Evolutionary conservation across 1,140 invertebrate genomes (phyloP).

Genomic region (Drosophila nannoptera): DNA sequence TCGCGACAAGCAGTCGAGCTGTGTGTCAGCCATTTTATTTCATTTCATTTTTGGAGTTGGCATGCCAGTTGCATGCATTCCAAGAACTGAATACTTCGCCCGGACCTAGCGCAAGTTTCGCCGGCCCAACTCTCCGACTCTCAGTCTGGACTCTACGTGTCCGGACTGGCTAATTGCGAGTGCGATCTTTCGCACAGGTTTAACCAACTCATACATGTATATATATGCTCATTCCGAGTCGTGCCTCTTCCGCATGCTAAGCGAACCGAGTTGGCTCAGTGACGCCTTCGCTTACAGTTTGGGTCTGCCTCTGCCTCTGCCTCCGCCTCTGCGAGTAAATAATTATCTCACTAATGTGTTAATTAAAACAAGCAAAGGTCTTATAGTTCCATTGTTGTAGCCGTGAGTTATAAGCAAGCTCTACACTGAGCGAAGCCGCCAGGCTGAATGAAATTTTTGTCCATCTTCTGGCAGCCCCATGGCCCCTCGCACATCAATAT

Average conservation of each 20-base stretch:
- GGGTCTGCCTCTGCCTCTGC: neutral
- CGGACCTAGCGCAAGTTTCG: slow-evolving; percentile 8
- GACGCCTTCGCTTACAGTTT: neutral
- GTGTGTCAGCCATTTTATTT: too few relatives aligned
- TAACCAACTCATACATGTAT: neutral
- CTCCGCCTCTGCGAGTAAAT: slow-evolving; percentile 18
- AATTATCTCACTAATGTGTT: slow-evolving; percentile 34
- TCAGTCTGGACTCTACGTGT: slow-evolving; percentile 23
- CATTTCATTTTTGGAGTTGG: neutral
- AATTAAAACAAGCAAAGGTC: slow-evolving; percentile 30
- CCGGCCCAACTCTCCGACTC: slow-evolving; percentile 3
- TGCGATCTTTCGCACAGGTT: slow-evolving; percentile 38
- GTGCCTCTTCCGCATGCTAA: slow-evolving; percentile 39
- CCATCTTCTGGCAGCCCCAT: too few relatives aligned
- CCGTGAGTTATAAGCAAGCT: slow-evolving; percentile 15
- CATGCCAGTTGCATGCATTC: neutral
- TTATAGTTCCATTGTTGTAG: slow-evolving; percentile 8
- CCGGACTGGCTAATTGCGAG: slow-evolving; percentile 26
- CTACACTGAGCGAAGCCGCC: neutral
- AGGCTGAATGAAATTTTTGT: neutral
- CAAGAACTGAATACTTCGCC: neutral
- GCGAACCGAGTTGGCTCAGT: neutral
- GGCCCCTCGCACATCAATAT: too few relatives aligned
- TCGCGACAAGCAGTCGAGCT: too few relatives aligned
- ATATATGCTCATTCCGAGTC: slow-evolving; percentile 4